Evolutionary conservation across 2,888 invertebrate genomes (phyloP).

Genomic region (Lasioglossum leucozonium): DNA sequence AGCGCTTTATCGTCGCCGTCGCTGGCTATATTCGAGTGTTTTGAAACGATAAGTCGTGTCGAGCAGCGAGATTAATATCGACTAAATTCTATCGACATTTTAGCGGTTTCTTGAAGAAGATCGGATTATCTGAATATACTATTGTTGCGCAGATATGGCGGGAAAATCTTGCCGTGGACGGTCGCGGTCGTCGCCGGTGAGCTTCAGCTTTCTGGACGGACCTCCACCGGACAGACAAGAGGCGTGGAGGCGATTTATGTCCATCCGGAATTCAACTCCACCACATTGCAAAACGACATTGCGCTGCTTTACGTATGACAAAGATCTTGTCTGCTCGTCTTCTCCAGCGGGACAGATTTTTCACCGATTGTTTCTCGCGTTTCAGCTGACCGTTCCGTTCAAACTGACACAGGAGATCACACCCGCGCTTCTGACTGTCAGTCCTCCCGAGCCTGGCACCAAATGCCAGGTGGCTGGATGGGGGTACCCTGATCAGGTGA

Average conservation of each 20-base stretch:
- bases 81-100: neutral
- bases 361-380: neutral
- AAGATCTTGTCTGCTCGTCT: neutral
- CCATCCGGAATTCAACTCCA: constrained; percentile 60
- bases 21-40: neutral
- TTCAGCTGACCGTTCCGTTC: constrained; percentile 71
- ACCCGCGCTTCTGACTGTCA: constrained; percentile 38
- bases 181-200: constrained; percentile 74
- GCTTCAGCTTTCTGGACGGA: constrained; percentile 49
- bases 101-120: neutral
- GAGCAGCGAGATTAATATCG: neutral
- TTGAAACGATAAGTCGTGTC: neutral
- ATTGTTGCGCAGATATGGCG: neutral
- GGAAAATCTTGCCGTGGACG: constrained; percentile 55
- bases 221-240: constrained; percentile 63
- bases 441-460: constrained; percentile 36
- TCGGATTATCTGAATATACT: neutral
- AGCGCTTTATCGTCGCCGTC: neutral
- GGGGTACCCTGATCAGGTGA: constrained; percentile 76
- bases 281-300: constrained; percentile 75
- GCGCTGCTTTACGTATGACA: constrained; percentile 73
- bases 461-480: constrained; percentile 77
- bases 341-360: neutral
- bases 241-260: constrained; percentile 62
- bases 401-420: constrained; percentile 58